Evolutionary conservation across 2,113 vertebrate species (phyloP), one percentile per base, ranked within the genome.

Genomic region (Penelope pileata): DNA sequence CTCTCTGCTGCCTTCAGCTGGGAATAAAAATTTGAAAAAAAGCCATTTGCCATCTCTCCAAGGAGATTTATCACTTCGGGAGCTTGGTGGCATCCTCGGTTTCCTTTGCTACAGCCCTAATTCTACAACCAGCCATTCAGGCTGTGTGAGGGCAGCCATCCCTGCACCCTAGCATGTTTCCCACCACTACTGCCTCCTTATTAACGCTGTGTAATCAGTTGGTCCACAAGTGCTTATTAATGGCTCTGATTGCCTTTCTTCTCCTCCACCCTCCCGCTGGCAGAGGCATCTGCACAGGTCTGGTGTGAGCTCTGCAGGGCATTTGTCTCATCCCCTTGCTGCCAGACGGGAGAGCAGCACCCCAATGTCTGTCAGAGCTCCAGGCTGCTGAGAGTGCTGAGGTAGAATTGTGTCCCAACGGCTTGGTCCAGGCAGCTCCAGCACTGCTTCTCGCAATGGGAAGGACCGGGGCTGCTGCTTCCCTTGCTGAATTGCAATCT

Each of bases 361-460:
- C 48, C 16, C 12, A 0, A 38, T 50, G 32, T 17, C 10, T 54
- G 70, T 70, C 40, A 54, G 58, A 73, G 19, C 43, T 74, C 38
- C 62, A 0, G 17, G 7, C 18, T 24, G 21, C 3, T 54, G 24
- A n/a, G n/a, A n/a, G n/a, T n/a, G n/a, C 50, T 27, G 50, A 23
- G 13, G 56, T 59, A 32, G 21, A 59, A 34, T 23, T 12, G 21
- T 59, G 32, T 43, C 42, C 42, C 10, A 43, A 43, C 15, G 15
- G 42, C 42, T 43, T 18, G 23, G 18, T 36, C 12, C 5, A 47
- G 18, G 66, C 53, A 48, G 58, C 13, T 80, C 18, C 67, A 68
- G 42, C 0, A 0, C 21, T 45, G 32, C 12, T 53, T 8, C 26
- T 56, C 15, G 59, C 64, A 60, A 54, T 0, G 2, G 13, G 23